Evolutionary conservation across 2,113 vertebrate species (phyloP).

Genomic region (Gnathonemus echidnorhynchus): DNA sequence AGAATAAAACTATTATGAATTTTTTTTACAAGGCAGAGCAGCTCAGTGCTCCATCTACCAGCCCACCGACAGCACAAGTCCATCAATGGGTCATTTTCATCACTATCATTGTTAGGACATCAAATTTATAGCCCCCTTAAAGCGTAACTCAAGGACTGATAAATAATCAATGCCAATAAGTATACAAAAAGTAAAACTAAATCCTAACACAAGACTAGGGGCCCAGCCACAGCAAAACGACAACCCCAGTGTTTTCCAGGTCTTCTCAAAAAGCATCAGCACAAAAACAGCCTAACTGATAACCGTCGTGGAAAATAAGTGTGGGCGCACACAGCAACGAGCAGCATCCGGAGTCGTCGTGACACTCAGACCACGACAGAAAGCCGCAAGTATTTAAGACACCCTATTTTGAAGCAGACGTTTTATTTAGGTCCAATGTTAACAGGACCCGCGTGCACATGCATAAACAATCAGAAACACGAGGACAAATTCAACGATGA

Average conservation of each 20-base stretch:
- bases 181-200: neutral
- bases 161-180: neutral
- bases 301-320: neutral
- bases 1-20: neutral
- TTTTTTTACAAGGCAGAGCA: neutral
- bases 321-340: neutral
- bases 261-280: neutral
- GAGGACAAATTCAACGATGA: neutral
- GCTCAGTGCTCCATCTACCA: neutral
- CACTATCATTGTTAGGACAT: neutral
- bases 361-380: neutral
- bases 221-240: neutral
- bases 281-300: neutral
- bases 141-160: neutral
- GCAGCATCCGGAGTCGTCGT: neutral
- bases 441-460: neutral
- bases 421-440: neutral
- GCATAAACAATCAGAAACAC: neutral
- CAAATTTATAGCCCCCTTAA: neutral
- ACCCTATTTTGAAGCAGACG: neutral
- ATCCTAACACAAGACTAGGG: neutral
- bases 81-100: neutral
- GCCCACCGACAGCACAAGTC: neutral
- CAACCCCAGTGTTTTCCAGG: neutral
- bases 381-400: neutral